Conservation (phyloP, 2,888 invertebrate genomes). For the Ceramica pisi region DNA sequence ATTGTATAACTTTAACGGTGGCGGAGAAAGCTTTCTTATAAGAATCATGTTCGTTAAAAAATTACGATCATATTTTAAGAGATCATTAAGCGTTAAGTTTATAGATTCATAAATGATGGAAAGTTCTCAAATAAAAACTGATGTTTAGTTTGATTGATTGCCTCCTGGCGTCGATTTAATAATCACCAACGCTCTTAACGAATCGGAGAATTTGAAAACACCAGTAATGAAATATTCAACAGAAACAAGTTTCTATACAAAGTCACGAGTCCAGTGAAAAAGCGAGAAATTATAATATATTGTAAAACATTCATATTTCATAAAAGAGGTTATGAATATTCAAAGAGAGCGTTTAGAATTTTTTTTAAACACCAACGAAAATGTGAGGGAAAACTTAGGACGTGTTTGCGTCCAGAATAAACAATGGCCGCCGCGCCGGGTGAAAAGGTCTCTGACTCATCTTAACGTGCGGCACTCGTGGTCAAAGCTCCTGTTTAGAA, state of each 20-base stretch:
- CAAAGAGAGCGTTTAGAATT: conserved; percentile 68
- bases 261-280: conserved; percentile 64
- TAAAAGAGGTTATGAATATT: conserved; percentile 78
- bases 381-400: conserved; percentile 81
- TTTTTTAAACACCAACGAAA: conserved; percentile 74
- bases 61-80: conserved; percentile 42
- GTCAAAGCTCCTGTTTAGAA: conserved; percentile 83
- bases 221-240: conserved; percentile 57
- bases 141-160: conserved; percentile 38
- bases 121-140: conserved; percentile 36
- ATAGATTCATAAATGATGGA: conserved; percentile 36
- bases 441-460: conserved; percentile 89
- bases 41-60: conserved; percentile 66
- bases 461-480: conserved; percentile 75
- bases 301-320: conserved; percentile 73
- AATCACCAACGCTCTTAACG: conserved; percentile 24
- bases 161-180: conserved; percentile 27
- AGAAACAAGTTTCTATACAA: conserved; percentile 70
- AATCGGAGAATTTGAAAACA: conserved; percentile 34
- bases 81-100: conserved; percentile 38
- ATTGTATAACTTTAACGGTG: conserved; percentile 85
- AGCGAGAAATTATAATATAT: conserved; percentile 67
- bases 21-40: conserved; percentile 78
- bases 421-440: conserved; percentile 77
- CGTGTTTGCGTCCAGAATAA: conserved; percentile 83